Conservation (phyloP, 2,888 invertebrate genomes). For the Leucophenga maculata region DNA sequence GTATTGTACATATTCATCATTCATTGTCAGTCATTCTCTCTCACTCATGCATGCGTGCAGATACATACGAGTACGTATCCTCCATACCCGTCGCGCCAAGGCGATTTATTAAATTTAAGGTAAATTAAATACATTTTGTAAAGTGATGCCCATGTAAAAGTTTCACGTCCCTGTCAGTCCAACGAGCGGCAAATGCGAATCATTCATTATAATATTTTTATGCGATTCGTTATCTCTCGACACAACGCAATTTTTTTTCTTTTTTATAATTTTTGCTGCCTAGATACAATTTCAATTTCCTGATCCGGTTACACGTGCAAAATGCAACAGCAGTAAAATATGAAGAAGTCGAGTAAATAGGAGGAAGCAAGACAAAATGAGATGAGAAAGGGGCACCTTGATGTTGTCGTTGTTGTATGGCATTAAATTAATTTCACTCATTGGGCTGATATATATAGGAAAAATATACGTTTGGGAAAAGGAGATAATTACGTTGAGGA, state of each 20-base stretch:
- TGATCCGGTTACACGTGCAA: conserved; percentile 63
- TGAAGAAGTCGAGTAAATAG: conserved; percentile 33
- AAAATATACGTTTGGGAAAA: too few relatives aligned
- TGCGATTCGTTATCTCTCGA: conserved; percentile 30
- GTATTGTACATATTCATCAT: neutral
- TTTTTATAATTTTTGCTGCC: conserved; percentile 64
- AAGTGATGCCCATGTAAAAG: conserved; percentile 20
- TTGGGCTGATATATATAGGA: conserved; percentile 40
- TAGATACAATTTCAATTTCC: conserved; percentile 61
- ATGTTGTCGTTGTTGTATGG: conserved; percentile 34
- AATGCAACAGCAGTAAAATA: conserved; percentile 34
- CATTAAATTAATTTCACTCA: conserved; percentile 65
- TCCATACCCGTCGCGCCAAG: neutral
- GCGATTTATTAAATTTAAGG: conserved; percentile 1
- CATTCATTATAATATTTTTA: conserved; percentile 63
- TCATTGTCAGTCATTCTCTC: neutral
- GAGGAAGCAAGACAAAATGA: conserved; percentile 42
- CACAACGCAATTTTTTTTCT: conserved; percentile 1
- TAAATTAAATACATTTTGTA: conserved; percentile 26
- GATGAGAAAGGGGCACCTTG: conserved; percentile 39
- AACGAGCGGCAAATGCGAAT: conserved; percentile 36
- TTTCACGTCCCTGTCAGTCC: neutral
- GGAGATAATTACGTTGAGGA: too few relatives aligned
- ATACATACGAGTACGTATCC: neutral
- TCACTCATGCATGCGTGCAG: neutral